phyloP scores from a whole-genome alignment of 2,797 vertebrate genomes.

The Eidolon dupreanum region DNA sequence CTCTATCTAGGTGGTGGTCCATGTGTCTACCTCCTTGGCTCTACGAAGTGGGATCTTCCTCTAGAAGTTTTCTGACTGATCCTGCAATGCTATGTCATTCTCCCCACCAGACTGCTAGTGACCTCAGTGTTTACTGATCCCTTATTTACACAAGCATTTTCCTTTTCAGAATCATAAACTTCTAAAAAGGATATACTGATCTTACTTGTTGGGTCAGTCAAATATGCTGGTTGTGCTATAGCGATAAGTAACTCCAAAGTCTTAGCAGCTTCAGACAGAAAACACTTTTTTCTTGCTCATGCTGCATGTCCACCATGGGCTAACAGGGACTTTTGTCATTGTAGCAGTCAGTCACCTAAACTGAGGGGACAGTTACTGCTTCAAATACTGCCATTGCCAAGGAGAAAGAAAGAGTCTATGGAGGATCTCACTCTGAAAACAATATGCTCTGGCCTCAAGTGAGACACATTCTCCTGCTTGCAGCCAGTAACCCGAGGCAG shows the following conservation, averaged over 20 bases:
- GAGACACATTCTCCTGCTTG: rapidly evolving
- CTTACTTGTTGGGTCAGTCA: neutral
- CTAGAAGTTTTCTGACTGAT: neutral
- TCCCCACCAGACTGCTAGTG: neutral
- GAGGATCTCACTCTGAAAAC: neutral
- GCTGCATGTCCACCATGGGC: too few species aligned
- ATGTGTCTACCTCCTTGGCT: neutral
- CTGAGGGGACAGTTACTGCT: neutral
- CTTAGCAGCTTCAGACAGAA: neutral
- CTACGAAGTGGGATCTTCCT: neutral
- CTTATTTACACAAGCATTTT: neutral
- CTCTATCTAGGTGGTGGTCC: too few species aligned
- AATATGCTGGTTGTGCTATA: too few species aligned
- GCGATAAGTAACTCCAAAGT: neutral
- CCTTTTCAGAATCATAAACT: neutral
- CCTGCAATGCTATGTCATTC: neutral
- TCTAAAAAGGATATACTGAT: neutral
- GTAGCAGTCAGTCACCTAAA: neutral
- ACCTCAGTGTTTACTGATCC: neutral
- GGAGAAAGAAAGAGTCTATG: neutral
- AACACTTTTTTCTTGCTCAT: neutral
- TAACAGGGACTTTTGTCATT: neutral
- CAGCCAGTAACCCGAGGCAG: neutral
- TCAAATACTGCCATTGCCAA: neutral
- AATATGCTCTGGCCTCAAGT: neutral